Percentiles rank a stretch among this genome's conserved stretches.
These are phyloP conservation scores for Drosophila barbarae DNA, from an alignment of 2,888 invertebrate species.

Conservation along the genomic window DNA sequence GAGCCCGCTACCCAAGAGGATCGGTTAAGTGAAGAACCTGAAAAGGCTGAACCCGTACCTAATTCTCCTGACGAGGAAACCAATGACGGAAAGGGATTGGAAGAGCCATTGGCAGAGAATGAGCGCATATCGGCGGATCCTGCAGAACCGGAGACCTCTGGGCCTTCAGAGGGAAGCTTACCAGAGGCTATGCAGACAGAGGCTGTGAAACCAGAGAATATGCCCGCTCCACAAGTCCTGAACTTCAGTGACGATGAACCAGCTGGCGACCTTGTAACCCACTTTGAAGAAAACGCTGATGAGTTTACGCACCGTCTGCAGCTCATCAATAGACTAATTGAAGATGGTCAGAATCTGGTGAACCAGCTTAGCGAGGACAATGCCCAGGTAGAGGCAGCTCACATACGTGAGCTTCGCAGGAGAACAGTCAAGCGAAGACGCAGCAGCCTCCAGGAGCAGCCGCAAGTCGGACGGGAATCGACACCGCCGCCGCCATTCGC, in stretches of 20 bases:
- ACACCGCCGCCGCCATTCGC: constrained; percentile 5
- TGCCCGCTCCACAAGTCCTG: background rate
- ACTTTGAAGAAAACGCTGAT: constrained; percentile 59
- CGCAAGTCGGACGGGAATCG: constrained; percentile 9
- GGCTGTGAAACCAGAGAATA: background rate
- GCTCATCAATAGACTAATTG: constrained; percentile 61
- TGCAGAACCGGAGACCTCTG: background rate
- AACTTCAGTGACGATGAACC: background rate
- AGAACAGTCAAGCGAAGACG: constrained; percentile 43
- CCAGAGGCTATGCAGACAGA: constrained; percentile 1
- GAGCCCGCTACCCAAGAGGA: background rate
- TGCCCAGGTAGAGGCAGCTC: background rate
- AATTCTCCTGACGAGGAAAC: constrained; percentile 1
- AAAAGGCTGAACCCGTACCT: background rate
- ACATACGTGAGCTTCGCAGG: constrained; percentile 24
- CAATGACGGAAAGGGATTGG: background rate
- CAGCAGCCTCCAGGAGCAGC: constrained; percentile 39
- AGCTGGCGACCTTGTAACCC: constrained; percentile 40
- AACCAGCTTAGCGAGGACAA: constrained; percentile 44
- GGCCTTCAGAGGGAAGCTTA: background rate
- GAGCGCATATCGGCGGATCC: background rate
- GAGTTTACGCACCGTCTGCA: constrained; percentile 56
- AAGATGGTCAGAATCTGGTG: constrained; percentile 55
- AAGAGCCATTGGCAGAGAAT: background rate
- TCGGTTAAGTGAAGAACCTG: background rate